Evolutionary conservation across 2,113 vertebrate genomes (phyloP).

Genomic region (Corvus moneduloides): DNA sequence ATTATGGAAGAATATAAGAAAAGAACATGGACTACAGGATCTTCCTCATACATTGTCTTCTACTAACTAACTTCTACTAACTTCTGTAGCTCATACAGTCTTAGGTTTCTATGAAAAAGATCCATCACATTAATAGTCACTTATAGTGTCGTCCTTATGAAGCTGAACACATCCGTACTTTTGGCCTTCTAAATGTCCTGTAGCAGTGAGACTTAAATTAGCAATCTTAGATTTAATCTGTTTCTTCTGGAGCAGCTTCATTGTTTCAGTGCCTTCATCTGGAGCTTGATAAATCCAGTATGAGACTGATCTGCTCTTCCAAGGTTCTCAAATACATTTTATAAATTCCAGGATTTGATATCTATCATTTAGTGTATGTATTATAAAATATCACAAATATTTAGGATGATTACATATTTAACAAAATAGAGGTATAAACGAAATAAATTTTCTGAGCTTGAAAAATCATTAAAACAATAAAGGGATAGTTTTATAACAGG

Average conservation of each 20-base stretch:
- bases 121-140: neutral
- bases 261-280: neutral
- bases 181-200: neutral
- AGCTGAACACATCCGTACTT: neutral
- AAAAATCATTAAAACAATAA: neutral
- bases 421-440: neutral
- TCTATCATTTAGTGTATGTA: neutral
- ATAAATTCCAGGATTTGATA: neutral
- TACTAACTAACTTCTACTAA: neutral
- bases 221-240: neutral
- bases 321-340: neutral
- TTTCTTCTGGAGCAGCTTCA: neutral
- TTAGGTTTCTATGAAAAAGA: neutral
- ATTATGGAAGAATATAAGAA: neutral
- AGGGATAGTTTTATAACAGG: neutral
- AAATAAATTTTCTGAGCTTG: neutral
- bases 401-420: neutral
- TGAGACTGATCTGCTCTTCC: neutral
- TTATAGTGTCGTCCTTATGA: neutral
- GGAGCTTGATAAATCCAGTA: neutral
- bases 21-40: neutral
- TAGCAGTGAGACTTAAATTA: neutral
- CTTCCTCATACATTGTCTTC: neutral
- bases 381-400: neutral
- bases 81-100: neutral